Conservation (phyloP, 1,140 invertebrate species). For the Anastatus disparis region DNA sequence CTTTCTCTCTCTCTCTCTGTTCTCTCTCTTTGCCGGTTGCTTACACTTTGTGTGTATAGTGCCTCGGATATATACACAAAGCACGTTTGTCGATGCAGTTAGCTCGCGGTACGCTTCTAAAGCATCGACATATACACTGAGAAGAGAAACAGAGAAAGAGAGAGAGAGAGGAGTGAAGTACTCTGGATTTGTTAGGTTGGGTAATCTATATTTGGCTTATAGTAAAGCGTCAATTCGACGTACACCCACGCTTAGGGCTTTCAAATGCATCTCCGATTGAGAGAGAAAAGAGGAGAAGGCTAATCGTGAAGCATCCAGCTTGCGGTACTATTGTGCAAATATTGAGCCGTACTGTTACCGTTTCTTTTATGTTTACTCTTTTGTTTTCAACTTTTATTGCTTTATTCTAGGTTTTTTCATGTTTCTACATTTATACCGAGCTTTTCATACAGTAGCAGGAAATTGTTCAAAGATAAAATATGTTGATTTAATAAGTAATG, state of each 20-base stretch:
- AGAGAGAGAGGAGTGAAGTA: background rate
- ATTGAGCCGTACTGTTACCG: too few relatives aligned
- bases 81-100: conserved; percentile 37
- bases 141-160: too few relatives aligned
- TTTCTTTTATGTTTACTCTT: too few relatives aligned
- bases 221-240: conserved; percentile 42
- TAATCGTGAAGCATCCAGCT: too few relatives aligned
- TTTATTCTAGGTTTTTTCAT: too few relatives aligned
- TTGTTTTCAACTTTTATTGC: too few relatives aligned
- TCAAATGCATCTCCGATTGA: conserved; percentile 17
- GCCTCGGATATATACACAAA: conserved; percentile 25
- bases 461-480: too few relatives aligned
- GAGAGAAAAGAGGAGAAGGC: background rate
- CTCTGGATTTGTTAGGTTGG: conserved; percentile 46
- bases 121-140: too few relatives aligned
- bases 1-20: conserved; percentile 29
- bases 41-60: conserved; percentile 13
- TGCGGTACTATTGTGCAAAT: too few relatives aligned
- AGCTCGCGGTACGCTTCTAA: conserved; percentile 29
- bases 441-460: too few relatives aligned
- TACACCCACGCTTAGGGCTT: conserved; percentile 3
- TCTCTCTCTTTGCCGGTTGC: background rate
- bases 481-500: too few relatives aligned
- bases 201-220: conserved; percentile 51
- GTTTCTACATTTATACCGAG: too few relatives aligned